phyloP scores from a whole-genome alignment of 2,888 invertebrate genomes.

The Silvanus unidentatus region DNA sequence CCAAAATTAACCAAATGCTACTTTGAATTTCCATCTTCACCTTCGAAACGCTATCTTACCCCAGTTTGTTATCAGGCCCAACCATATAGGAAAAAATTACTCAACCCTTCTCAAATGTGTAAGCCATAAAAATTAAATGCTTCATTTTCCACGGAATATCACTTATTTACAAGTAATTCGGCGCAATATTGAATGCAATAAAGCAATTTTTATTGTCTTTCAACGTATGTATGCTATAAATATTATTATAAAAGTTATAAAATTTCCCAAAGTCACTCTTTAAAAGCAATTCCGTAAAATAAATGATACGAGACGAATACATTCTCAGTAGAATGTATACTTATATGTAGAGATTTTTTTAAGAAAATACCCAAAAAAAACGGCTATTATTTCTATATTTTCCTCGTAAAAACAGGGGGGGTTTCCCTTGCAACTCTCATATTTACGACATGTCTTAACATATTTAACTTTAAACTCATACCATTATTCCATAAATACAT shows the following conservation, averaged over 20 bases:
- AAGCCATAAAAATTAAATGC: too few relatives aligned
- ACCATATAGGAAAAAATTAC: too few relatives aligned
- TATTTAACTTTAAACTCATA: too few relatives aligned
- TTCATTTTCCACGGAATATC: too few relatives aligned
- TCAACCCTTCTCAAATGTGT: too few relatives aligned
- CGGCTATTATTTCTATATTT: slow-evolving; percentile 41
- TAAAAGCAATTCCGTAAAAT: slow-evolving; percentile 37
- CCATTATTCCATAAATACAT: too few relatives aligned
- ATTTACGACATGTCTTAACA: slow-evolving; percentile 12
- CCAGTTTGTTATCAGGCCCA: too few relatives aligned
- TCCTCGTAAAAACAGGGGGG: slow-evolving; percentile 27
- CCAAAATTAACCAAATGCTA: slow-evolving; percentile 38
- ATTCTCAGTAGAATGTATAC: slow-evolving; percentile 42
- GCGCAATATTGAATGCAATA: too few relatives aligned
- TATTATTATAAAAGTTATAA: slow-evolving; percentile 19
- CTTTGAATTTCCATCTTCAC: slow-evolving; percentile 29
- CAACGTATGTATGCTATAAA: too few relatives aligned
- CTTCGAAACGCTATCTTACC: slow-evolving; percentile 9
- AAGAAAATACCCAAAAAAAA: slow-evolving; percentile 34
- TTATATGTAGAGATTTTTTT: slow-evolving; percentile 30
- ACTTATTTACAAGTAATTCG: too few relatives aligned
- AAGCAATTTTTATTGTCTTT: too few relatives aligned
- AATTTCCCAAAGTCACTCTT: slow-evolving; percentile 35
- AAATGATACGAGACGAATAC: slow-evolving; percentile 42
- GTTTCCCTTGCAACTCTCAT: slow-evolving; percentile 18